phyloP scores from a whole-genome alignment of 1,140 invertebrate genomes.

The Hyposmocoma kahamanoa region DNA sequence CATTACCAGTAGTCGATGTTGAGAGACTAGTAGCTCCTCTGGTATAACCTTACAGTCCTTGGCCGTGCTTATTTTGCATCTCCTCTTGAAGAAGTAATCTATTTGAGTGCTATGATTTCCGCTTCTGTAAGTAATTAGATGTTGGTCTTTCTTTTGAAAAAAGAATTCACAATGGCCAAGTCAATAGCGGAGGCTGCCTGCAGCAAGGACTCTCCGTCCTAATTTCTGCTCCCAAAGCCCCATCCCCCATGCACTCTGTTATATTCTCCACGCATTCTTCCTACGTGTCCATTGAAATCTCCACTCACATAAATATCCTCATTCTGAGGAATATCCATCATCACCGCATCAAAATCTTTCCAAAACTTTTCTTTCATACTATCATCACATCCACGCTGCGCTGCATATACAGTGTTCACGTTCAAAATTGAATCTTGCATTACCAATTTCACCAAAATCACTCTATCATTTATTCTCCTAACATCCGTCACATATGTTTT shows the following conservation, averaged over 20 bases:
- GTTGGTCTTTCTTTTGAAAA: not conserved
- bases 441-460: too few relatives aligned
- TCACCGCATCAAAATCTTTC: not conserved
- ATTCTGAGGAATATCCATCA: conserved; percentile 6
- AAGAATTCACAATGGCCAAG: conserved; percentile 6
- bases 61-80: too few relatives aligned
- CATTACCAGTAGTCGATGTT: not conserved
- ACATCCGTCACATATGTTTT: too few relatives aligned
- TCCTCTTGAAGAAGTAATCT: too few relatives aligned
- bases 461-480: too few relatives aligned
- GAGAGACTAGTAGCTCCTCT: not conserved
- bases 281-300: conserved; percentile 21
- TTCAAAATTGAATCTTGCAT: too few relatives aligned
- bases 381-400: not conserved
- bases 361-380: not conserved
- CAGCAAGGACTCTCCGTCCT: conserved; percentile 4
- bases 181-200: conserved; percentile 5
- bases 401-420: too few relatives aligned
- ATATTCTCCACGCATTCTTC: conserved; percentile 6
- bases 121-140: conserved; percentile 7
- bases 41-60: not conserved
- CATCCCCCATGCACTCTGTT: conserved; percentile 12
- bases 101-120: not conserved
- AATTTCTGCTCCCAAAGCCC: conserved; percentile 4
- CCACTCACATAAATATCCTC: conserved; percentile 7